phyloP scores from a whole-genome alignment of 1,140 invertebrate genomes.

The Trachymyrmex cornetzi region DNA sequence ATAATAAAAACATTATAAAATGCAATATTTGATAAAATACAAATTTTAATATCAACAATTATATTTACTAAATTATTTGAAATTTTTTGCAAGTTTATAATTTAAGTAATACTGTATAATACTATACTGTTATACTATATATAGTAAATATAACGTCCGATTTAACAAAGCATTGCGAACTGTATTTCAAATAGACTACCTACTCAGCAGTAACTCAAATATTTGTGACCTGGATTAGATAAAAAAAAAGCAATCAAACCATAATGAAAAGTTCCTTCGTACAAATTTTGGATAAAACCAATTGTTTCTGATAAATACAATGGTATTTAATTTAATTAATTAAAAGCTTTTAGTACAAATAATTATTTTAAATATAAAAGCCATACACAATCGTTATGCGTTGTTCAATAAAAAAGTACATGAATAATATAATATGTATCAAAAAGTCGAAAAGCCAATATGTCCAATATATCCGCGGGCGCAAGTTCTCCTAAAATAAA shows the following conservation, averaged over 20 bases:
- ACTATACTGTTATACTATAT: background rate
- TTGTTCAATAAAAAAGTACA: conserved; percentile 17
- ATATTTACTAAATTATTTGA: background rate
- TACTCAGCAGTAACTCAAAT: background rate
- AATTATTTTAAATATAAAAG: background rate
- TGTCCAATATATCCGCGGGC: conserved; percentile 47
- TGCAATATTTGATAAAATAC: background rate
- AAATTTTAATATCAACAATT: background rate
- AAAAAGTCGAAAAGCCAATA: conserved; percentile 48
- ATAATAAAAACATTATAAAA: background rate
- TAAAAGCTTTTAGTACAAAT: background rate
- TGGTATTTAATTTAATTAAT: conserved; percentile 4
- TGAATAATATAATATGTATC: conserved; percentile 38
- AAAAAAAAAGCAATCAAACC: conserved; percentile 11
- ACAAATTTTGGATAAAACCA: background rate
- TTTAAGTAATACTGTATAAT: background rate
- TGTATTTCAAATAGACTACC: background rate
- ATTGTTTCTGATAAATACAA: background rate
- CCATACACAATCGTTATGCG: background rate
- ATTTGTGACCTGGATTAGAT: conserved; percentile 37
- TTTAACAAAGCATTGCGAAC: background rate
- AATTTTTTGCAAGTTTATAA: background rate
- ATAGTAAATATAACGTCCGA: background rate
- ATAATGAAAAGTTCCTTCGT: conserved; percentile 20
- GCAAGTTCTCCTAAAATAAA: conserved; percentile 50